Conservation (phyloP, 2,797 vertebrate genomes). For the Phataginus tricuspis region DNA sequence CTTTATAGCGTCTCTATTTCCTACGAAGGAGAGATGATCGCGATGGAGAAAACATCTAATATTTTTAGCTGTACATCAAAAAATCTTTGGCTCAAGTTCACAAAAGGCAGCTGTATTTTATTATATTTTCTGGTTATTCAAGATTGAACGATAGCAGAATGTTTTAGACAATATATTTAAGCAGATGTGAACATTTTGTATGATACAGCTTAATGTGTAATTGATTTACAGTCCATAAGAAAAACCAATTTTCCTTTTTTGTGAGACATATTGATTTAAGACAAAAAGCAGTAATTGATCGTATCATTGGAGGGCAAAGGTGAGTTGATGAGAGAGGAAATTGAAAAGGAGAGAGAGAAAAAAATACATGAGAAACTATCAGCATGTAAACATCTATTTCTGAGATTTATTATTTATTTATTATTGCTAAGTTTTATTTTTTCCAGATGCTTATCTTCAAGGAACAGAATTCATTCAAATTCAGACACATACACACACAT, state of each 20-base stretch:
- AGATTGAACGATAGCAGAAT: background rate
- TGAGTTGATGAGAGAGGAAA: conserved; percentile 50
- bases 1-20: background rate
- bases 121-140: background rate
- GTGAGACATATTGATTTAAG: conserved; percentile 51
- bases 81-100: background rate
- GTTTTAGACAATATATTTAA: background rate
- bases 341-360: background rate
- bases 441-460: conserved; percentile 29
- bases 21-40: background rate
- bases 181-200: background rate
- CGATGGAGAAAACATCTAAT: background rate
- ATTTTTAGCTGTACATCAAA: background rate
- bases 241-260: conserved; percentile 12
- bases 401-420: conserved; percentile 43
- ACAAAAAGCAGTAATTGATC: conserved; percentile 52
- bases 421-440: conserved; percentile 22
- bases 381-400: background rate
- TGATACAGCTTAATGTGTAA: background rate
- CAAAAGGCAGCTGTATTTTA: background rate
- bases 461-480: background rate
- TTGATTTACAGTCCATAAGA: conserved; percentile 20
- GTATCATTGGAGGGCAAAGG: background rate
- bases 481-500: background rate
- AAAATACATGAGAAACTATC: background rate